A percentile compares a stretch with the other conserved stretches of the same genome.
Evolutionary conservation across 2,888 invertebrate genomes (phyloP).

Genomic region (Noctua janthina): DNA sequence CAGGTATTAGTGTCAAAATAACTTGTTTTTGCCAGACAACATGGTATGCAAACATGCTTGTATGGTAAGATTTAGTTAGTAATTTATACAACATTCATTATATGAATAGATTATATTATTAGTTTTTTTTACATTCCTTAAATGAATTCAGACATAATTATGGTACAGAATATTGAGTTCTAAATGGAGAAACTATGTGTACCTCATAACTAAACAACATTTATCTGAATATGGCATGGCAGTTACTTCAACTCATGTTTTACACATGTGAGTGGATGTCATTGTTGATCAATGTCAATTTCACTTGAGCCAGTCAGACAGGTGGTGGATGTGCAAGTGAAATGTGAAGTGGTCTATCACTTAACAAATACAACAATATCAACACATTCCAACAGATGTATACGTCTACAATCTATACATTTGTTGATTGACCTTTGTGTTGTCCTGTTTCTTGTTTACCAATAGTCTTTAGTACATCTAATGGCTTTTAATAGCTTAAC

Average conservation of each 20-base stretch:
- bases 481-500: constrained; percentile 17
- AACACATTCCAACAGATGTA: constrained; percentile 22
- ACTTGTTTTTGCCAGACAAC: constrained; percentile 22
- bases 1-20: constrained; percentile 29
- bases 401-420: constrained; percentile 19
- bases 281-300: constrained; percentile 21
- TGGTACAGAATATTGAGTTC: constrained; percentile 14
- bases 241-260: neutral
- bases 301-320: constrained; percentile 32
- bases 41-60: constrained; percentile 32
- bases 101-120: constrained; percentile 3
- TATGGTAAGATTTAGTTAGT: constrained; percentile 20
- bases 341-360: constrained; percentile 33
- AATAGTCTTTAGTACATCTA: constrained; percentile 18
- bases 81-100: constrained; percentile 8
- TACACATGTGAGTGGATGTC: neutral
- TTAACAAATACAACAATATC: constrained; percentile 41
- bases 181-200: neutral
- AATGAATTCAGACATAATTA: constrained; percentile 6
- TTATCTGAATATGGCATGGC: neutral
- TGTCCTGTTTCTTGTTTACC: constrained; percentile 22
- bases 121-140: neutral
- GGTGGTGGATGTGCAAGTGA: constrained; percentile 49
- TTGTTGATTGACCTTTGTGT: constrained; percentile 54
- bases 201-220: neutral